Base-by-base conservation (phyloP, 2,797 vertebrate genomes). In the Orestias chungarensis region DNA sequence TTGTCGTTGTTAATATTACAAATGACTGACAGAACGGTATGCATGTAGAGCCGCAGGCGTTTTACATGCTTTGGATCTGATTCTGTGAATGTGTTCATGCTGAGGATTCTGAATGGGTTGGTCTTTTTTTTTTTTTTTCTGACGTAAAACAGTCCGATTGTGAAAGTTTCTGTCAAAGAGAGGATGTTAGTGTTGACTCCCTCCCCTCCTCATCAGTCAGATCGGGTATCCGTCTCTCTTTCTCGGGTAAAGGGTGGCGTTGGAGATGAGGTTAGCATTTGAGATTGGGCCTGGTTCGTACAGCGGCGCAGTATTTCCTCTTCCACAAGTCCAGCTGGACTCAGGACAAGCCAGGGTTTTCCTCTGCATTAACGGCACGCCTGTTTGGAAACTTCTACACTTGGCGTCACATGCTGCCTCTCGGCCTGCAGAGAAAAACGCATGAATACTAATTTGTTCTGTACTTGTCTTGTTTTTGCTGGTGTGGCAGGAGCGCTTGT, bases 251-350 rank as follows among this genome's bases (percentile, higher is more conserved):
- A 83, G 81, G 88, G 83, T 81, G 91, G 87, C 33, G 70, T 73
- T 78, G 78, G 50, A 70, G 78, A 88, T 91, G 92, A 93, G 84
- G 88, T 94, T 88, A 93, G 79, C 38, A 74, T 83, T 89, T 82
- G 27, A 89, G 86, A 93, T 89, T 83, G 87, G 82, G 71, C 81
- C 86, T 27, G 14, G 82, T 79, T 80, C 71, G 70, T 73, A 1
- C 75, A 80, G 74, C 78, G 82, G 79, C 80, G 68, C 73, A 80
- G 78, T 64, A 74, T 91, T 92, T 93, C 91, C 84, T 83, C 71
- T 78, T 79, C 79, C 66, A 65, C 64, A 50, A 74, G 70, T 66
- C 6, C 12, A 49, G 38, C 68, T 62, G 68, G 81, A 33, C 14
- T 42, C 74, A 69, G 74, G 72, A 81, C 73, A 64, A 61, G 55